Evolutionary conservation across 2,113 vertebrate genomes (phyloP), one percentile per base, ranked within the genome.

Genomic region (Malurus alboscapulatus): DNA sequence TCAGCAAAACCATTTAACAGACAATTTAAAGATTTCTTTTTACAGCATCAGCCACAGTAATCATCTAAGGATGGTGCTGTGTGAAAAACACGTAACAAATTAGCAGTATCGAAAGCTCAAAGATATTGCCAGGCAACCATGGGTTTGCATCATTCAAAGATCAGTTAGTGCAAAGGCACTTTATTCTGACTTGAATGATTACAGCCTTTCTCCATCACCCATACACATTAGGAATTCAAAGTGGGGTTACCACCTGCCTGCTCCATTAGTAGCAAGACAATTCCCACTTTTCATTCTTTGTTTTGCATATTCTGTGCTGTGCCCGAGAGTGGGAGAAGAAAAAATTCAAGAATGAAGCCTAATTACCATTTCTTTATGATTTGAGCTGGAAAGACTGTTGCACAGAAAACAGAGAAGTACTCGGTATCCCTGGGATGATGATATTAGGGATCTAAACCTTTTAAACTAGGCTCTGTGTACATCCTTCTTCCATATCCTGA

Each of bases 141-240:
- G 4, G 4, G 61, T 88, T 94, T 91, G 76, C 72, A 94, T 89
- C 71, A 89, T 84, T 89, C 78, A 68, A 53, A 76, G 61, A 77
- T 0, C 2, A 2, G 61, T 80, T 84, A n/a, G 5, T 74, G 59
- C 18, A 14, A 89, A 94, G 66, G 88, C 81, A 93, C 74, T 96
- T 92, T 71, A 68, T 81, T 87, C 88, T 95, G 90, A 89, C 75
- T 93, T 72, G 44, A 81, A 86, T 95, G 94, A 94, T 94, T 94
- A 86, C 75, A 96, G 76, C 50, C 30, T 94, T 88, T 91, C 90
- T 93, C 74, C 57, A 65, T 75, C 93, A 71, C 48, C 65, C 74
- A 55, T 75, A 78, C 74, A 61, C 54, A 58, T 84, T 63, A 94
- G 87, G 63, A 87, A 72, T n/a, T 87, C 62, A 62, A 87, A 92